Conservation (phyloP, 2,888 invertebrate genomes). For the Acrocyrtus sp. region DNA sequence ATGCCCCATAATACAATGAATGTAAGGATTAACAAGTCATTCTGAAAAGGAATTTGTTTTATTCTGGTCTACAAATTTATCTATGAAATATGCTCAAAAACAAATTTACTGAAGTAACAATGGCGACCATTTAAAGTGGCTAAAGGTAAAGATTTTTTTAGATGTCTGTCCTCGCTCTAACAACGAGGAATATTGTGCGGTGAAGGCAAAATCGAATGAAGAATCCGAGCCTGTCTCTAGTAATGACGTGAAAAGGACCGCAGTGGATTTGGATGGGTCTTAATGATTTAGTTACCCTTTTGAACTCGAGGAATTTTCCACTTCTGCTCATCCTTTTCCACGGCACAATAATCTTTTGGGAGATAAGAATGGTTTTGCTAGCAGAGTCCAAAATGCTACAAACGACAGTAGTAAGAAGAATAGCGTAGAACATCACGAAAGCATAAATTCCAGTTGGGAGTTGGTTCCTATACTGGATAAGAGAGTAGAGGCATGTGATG, state of each 20-base stretch:
- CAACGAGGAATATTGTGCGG: constrained; percentile 17
- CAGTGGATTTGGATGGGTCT: constrained; percentile 1
- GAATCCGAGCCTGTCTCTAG: constrained; percentile 4
- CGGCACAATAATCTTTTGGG: neutral
- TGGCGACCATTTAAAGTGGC: too few relatives aligned
- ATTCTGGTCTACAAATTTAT: neutral
- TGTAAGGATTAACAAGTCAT: too few relatives aligned
- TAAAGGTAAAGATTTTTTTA: too few relatives aligned
- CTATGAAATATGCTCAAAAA: neutral
- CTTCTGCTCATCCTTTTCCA: constrained; percentile 15
- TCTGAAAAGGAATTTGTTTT: neutral
- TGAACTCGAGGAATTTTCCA: neutral
- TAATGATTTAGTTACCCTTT: constrained; percentile 7
- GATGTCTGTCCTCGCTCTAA: neutral
- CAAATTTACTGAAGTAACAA: too few relatives aligned
- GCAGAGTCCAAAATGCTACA: constrained; percentile 12
- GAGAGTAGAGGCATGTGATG: constrained; percentile 5
- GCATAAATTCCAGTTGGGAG: neutral
- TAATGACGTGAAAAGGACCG: constrained; percentile 22
- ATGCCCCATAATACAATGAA: too few relatives aligned
- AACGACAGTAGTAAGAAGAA: neutral
- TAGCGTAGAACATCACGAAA: constrained; percentile 7
- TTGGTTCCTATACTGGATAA: constrained; percentile 2
- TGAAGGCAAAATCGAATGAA: constrained; percentile 32
- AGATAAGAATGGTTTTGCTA: constrained; percentile 7